Base-by-base conservation (phyloP, 2,888 invertebrate species). In the Cephonodes hylas region DNA sequence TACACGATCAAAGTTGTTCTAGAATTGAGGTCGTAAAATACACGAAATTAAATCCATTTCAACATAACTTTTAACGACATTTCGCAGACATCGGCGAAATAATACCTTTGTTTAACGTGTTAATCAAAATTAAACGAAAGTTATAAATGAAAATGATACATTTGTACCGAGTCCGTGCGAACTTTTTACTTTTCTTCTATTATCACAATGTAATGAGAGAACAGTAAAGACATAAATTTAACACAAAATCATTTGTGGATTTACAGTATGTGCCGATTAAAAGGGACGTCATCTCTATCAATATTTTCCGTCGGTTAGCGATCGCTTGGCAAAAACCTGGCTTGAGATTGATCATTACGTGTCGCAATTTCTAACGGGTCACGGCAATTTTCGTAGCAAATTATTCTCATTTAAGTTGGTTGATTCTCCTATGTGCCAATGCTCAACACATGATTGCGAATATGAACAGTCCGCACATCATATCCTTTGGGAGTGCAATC, bases 61-160 rank as follows among this genome's bases (percentile, higher is more conserved):
- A 23, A 53, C 18, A 27, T 31, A 18, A 15, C 18, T 53, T 53
- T 31, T 20, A 18, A 31, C 10, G 53, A 53, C 53, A 53, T 31
- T 25, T 18, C 31, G 53, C 53, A 53, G 27, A 27, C 27, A 48
- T 45, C 23, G 13, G n/a, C 34, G 34, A n/a, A 48, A 27, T 48
- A 15, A 27, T 15, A 48, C n/a, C 46, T 46, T 46, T 48, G 27
- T 48, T 27, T 48, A 8, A 53, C 53, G 18, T 10, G 53, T 53
- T 53, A 20, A 31, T 53, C 18, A 53, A 10, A 31, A 53, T 53
- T 53, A 31, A 31, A 31, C 15, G 31, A 18, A 53, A 53, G 53
- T 53, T 53, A 18, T 53, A 53, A 53, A 31, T 53, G 27, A 53
- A 53, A 53, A 31, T 53, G 31, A 53, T 53, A 53, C 10, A 10